Evolutionary conservation across 2,888 invertebrate species (phyloP), one percentile per base, ranked within the genome.

Genomic region (Amiota communis): DNA sequence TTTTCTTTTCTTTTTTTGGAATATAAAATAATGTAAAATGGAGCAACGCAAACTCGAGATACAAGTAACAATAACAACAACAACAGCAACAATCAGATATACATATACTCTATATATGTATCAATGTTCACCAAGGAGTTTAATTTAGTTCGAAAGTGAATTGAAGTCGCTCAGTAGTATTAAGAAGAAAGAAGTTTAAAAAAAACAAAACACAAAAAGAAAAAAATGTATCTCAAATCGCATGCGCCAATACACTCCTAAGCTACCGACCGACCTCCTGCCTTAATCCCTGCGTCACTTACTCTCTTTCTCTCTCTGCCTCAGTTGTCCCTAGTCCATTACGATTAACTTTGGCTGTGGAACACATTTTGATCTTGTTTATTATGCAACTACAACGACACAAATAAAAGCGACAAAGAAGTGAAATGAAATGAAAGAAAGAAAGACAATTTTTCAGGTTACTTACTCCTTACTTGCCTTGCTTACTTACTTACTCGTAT

Each of bases 291-390:
- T 59, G 15, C 3, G 12, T 13, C 46, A n/a, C n/a, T n/a, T n/a
- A n/a, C n/a, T 15, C 46, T 46, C 63, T 46, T n/a, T n/a, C n/a
- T n/a, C n/a, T n/a, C n/a, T n/a, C n/a, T n/a, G n/a, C n/a, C 11
- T 15, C 49, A 47, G 15, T 15, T 11, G 10, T n/a, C 65, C 13
- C 48, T 20, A 17, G 9, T 17, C 49, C 65, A 15, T 17, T 49
- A 20, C 15, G n/a, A 11, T 17, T 48, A 20, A 59, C 15, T 15
- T 59, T 59, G 15, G 0, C 59, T 59, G 59, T 17, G 20, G 17
- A 15, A 59, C 83, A 86, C 83, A 83, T 84, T 83, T 83, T 84
- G 83, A 85, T 83, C 83, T 86, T 83, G 83, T 83, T 83, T 83
- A 86, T 83, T 83, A 83, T 83, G 83, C 86, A 83, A 83, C 67